Evolutionary conservation across 2,797 vertebrate species (phyloP), one percentile per base, ranked within the genome.

Genomic region (Brachyalestes nurse): DNA sequence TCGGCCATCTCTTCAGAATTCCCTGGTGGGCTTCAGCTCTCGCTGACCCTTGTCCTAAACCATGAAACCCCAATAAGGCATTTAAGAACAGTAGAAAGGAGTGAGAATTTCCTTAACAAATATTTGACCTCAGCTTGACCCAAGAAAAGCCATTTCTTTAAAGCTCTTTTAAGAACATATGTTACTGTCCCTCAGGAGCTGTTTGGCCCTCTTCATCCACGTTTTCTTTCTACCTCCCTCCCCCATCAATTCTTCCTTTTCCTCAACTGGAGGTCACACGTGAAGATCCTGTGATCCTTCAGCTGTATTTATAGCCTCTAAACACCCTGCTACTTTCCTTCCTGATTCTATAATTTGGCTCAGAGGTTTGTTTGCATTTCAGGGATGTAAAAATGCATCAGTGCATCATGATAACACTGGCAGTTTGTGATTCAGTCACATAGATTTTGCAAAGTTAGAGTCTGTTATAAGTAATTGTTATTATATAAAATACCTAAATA

Each of bases 281-380:
- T 78, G 76, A 89, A 77, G 83, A 82, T 79, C 87, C 79, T 71
- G 78, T 83, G 51, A 87, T 87, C 84, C 84, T 77, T 80, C 83
- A 60, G 8, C 60, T 81, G 78, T 92, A 88, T 91, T 88, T 90
- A 88, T 86, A 87, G 70, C 78, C 62, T 47, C 67, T 88, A 88
- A 91, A 79, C 85, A 58, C n/a, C 12, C 12, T 62, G 21, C 47
- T 75, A 42, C 65, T 77, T 82, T 76, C 23, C 53, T 55, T 60
- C 38, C 51, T 72, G 65, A 55, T 42, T 86, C 67, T 65, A 62
- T 90, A 84, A 92, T 90, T 88, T 84, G 80, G 58, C 69, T 81
- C 49, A 38, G 13, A 58, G 40, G n/a, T 77, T 69, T 88, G 81
- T 88, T 89, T 86, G 51, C 19, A 66, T 9, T 42, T 14, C 17